phyloP scores from a whole-genome alignment of 2,888 invertebrate genomes.

The Nymphalis c-album region DNA sequence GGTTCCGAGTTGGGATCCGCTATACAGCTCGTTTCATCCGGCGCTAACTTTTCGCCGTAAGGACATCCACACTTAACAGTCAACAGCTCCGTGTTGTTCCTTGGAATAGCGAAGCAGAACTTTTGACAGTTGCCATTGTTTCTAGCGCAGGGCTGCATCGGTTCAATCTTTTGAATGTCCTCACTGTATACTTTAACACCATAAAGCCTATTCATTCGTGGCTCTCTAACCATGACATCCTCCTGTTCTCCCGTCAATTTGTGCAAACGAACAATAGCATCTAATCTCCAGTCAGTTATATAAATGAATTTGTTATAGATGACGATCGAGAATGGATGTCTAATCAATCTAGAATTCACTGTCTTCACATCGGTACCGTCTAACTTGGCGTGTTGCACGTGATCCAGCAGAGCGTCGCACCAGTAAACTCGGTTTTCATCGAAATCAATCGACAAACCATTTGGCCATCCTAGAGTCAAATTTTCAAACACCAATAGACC shows the following conservation, averaged over 20 bases:
- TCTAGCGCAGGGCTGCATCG: constrained; percentile 89
- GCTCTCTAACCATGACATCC: constrained; percentile 92
- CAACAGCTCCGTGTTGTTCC: constrained; percentile 80
- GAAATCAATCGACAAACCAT: constrained; percentile 96
- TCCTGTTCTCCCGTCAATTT: constrained; percentile 94
- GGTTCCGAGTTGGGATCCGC: constrained; percentile 93
- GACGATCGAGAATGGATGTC: constrained; percentile 95
- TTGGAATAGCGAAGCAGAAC: constrained; percentile 95
- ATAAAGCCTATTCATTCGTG: constrained; percentile 93
- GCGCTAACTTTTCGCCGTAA: constrained; percentile 91
- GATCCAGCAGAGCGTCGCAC: constrained; percentile 98
- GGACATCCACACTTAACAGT: constrained; percentile 93
- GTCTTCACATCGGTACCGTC: constrained; percentile 96
- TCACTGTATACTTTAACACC: constrained; percentile 94
- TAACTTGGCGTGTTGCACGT: constrained; percentile 95
- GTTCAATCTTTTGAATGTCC: constrained; percentile 85
- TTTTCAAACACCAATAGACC: constrained; percentile 93
- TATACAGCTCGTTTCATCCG: constrained; percentile 86
- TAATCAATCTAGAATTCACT: constrained; percentile 91
- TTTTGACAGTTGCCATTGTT: constrained; percentile 96
- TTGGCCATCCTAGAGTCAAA: constrained; percentile 97
- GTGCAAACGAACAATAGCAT: constrained; percentile 94
- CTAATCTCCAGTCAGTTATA: constrained; percentile 97
- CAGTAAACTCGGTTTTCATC: constrained; percentile 94
- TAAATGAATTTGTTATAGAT: constrained; percentile 96